A percentile compares a stretch with the other conserved stretches of the same genome.
These are phyloP conservation scores for Cataglyphis cursor DNA, from an alignment of 2,888 invertebrate species.

Conservation along the genomic window DNA sequence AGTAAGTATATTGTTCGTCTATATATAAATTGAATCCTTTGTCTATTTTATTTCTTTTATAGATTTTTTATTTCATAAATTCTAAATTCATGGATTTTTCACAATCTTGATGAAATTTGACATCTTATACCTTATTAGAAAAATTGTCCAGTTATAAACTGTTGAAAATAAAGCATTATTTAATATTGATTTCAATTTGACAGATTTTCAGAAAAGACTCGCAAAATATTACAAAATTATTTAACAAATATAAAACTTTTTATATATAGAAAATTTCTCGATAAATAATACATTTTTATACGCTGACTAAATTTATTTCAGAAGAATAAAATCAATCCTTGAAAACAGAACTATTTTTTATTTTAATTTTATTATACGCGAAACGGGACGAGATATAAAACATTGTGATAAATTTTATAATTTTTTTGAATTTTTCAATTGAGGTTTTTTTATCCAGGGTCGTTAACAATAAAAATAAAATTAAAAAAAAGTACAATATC, in stretches of 20 bases:
- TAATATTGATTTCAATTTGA: not conserved
- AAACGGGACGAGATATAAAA: not conserved
- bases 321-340: no score
- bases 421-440: not conserved
- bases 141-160: not conserved
- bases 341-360: no score
- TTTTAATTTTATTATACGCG: no score
- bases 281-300: not conserved
- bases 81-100: not conserved
- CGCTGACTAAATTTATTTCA: no score
- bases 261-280: not conserved
- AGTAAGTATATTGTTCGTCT: slow-evolving; percentile 88
- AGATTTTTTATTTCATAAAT: not conserved
- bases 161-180: not conserved
- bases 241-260: not conserved
- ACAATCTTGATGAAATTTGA: not conserved
- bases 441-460: not conserved
- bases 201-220: not conserved
- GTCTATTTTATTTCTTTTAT: not conserved
- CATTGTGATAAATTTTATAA: not conserved
- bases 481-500: not conserved
- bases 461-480: slow-evolving; percentile 2
- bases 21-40: not conserved
- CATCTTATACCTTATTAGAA: not conserved
- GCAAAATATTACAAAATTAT: not conserved